Conservation (phyloP, 2,888 invertebrate genomes). For the Patella depressa region DNA sequence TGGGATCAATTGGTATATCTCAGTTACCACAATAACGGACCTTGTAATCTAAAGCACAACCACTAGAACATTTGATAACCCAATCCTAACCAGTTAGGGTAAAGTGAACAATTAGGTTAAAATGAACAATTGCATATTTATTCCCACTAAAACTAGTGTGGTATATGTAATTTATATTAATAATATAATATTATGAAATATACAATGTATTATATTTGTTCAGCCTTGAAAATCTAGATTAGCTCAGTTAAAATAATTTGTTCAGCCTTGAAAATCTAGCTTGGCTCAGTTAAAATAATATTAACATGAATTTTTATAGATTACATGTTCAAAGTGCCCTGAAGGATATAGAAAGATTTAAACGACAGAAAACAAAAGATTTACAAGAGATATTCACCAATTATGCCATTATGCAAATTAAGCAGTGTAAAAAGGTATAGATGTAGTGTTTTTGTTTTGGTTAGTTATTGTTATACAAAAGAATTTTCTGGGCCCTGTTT, state of each 20-base stretch:
- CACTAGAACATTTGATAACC: too few relatives aligned
- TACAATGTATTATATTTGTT: too few relatives aligned
- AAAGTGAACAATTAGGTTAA: too few relatives aligned
- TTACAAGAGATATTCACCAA: conserved; percentile 69
- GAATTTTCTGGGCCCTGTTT: too few relatives aligned
- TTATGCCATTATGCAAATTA: conserved; percentile 69
- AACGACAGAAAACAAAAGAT: conserved; percentile 69
- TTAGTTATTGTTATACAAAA: too few relatives aligned
- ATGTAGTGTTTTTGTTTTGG: too few relatives aligned
- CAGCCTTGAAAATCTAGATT: background rate
- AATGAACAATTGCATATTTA: too few relatives aligned
- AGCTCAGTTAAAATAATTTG: background rate
- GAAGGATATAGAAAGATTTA: conserved; percentile 67
- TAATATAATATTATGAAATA: background rate
- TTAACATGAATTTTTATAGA: background rate
- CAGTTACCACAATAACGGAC: too few relatives aligned
- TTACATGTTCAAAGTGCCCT: conserved; percentile 57
- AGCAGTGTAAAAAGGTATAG: conserved; percentile 65
- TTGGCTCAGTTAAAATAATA: background rate
- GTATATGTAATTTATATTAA: background rate
- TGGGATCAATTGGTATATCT: too few relatives aligned
- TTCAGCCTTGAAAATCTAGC: background rate
- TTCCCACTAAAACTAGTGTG: too few relatives aligned
- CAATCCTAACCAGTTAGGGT: too few relatives aligned
- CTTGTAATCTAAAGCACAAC: too few relatives aligned